Percentiles rank a stretch among this genome's conserved stretches.
Evolutionary conservation across 2,888 invertebrate genomes (phyloP).

Genomic region (Panzeria rudis): DNA sequence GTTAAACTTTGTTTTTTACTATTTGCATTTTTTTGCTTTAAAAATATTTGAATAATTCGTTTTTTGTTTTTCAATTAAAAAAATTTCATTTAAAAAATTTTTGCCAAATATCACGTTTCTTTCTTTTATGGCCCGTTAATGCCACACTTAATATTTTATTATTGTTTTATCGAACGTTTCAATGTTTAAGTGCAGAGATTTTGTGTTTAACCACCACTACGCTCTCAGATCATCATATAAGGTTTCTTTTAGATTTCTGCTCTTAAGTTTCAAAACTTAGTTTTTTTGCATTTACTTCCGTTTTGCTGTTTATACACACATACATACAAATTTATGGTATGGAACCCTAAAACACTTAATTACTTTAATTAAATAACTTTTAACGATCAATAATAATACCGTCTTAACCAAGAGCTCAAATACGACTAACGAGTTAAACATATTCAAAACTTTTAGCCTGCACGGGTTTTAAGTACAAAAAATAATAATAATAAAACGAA

Average conservation of each 20-base stretch:
- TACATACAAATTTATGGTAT: background rate
- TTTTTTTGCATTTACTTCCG: constrained; percentile 60
- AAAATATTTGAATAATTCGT: constrained; percentile 10
- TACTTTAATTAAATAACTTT: constrained; percentile 3
- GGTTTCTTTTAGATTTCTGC: background rate
- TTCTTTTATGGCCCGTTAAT: constrained; percentile 63
- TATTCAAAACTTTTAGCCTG: constrained; percentile 71
- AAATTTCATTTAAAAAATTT: constrained; percentile 4
- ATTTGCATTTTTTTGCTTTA: constrained; percentile 5
- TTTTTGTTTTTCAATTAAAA: constrained; percentile 16
- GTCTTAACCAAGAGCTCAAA: constrained; percentile 64
- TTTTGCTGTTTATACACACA: constrained; percentile 26
- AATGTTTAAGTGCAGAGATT: constrained; percentile 25
- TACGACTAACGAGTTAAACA: constrained; percentile 63
- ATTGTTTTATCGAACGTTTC: constrained; percentile 55
- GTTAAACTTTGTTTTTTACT: background rate
- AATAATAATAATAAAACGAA: constrained; percentile 40
- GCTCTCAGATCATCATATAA: background rate
- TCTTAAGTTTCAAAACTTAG: constrained; percentile 15
- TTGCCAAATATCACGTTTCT: constrained; percentile 66
- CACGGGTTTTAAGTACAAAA: constrained; percentile 48
- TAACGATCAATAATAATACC: constrained; percentile 48
- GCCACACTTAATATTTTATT: constrained; percentile 66
- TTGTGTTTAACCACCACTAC: constrained; percentile 4
- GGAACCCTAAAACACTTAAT: background rate